phyloP scores from a whole-genome alignment of 2,888 invertebrate genomes.

The Yponomeuta cagnagella region DNA sequence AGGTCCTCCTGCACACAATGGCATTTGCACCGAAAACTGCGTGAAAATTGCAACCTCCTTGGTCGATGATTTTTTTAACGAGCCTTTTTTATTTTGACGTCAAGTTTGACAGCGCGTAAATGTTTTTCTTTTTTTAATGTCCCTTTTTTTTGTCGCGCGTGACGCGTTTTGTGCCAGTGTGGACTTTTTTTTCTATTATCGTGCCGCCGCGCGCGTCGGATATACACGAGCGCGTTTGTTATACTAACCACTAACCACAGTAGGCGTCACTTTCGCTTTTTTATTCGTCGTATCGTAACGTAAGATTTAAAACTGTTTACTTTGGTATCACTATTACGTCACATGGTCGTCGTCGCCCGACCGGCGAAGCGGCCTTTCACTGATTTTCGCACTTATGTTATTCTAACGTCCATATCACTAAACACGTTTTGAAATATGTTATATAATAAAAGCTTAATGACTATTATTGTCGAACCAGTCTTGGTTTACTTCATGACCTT shows the following conservation, averaged over 20 bases:
- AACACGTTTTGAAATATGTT: neutral
- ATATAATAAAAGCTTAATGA: neutral
- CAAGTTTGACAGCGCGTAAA: constrained; percentile 5
- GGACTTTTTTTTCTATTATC: neutral
- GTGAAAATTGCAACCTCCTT: neutral
- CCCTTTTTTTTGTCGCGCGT: constrained; percentile 23
- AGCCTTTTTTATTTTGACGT: neutral
- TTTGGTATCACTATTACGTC: constrained; percentile 30
- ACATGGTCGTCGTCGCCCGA: constrained; percentile 27
- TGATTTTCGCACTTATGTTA: constrained; percentile 13
- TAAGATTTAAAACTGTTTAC: constrained; percentile 21
- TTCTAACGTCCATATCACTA: neutral
- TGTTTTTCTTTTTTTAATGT: constrained; percentile 24
- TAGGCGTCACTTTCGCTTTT: neutral
- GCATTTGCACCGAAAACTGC: constrained; percentile 10
- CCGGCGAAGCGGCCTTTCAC: constrained; percentile 27
- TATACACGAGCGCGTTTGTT: constrained; percentile 23
- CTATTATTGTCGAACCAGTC: constrained; percentile 28
- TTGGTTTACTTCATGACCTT: constrained; percentile 20
- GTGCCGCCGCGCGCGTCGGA: neutral
- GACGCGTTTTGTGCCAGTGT: constrained; percentile 35
- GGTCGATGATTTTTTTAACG: constrained; percentile 16
- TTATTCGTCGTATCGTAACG: constrained; percentile 10
- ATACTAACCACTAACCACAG: constrained; percentile 43
- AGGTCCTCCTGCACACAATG: constrained; percentile 5